Percentiles rank a stretch among this genome's conserved stretches.
Evolutionary conservation across 2,113 vertebrate genomes (phyloP).

Genomic region (Sciurus niger): DNA sequence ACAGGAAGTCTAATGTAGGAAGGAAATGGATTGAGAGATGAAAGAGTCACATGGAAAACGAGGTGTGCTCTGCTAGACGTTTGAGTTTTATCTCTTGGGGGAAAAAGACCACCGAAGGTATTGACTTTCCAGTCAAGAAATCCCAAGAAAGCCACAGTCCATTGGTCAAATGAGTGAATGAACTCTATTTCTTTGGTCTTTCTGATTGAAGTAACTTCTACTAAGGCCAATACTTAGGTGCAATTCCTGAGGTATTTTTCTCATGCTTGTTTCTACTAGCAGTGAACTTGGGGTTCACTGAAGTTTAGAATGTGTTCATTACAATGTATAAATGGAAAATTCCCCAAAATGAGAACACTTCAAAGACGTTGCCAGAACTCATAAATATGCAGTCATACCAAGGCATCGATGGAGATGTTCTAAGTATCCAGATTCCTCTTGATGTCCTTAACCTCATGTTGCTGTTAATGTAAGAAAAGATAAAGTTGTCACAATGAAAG

Average conservation of each 20-base stretch:
- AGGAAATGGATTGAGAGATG: not conserved
- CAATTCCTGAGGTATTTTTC: not conserved
- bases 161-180: not conserved
- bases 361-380: not conserved
- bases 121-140: not conserved
- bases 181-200: slow-evolving; percentile 23
- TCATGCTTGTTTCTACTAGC: not conserved
- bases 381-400: not conserved
- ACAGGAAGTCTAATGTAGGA: rapidly evolving
- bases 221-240: not conserved
- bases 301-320: not conserved
- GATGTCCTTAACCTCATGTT: not conserved
- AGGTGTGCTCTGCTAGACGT: not conserved
- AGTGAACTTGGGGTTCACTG: not conserved
- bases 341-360: not conserved
- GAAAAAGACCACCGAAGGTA: not conserved
- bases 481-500: not conserved
- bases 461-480: not conserved
- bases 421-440: not conserved
- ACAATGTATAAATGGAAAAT: not conserved
- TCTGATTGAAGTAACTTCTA: not conserved
- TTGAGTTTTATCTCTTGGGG: not conserved
- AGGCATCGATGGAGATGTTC: not conserved
- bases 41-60: not conserved
- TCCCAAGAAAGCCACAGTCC: not conserved